Conservation (phyloP, 2,888 invertebrate genomes). For the Heteropelma amictum region DNA sequence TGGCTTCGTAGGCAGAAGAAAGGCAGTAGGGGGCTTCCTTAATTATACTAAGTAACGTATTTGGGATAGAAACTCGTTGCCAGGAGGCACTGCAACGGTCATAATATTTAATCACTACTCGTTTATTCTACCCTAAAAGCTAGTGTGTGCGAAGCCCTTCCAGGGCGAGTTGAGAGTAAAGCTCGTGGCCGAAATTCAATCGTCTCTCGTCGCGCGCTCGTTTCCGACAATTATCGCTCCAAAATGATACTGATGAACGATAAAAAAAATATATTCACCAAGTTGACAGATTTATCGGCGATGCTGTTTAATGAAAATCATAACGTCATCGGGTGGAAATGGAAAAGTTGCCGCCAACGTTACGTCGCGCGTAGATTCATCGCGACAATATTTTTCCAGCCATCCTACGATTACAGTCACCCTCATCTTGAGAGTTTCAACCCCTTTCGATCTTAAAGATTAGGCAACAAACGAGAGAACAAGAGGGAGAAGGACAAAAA, state of each 20-base stretch:
- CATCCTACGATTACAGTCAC: slow-evolving; percentile 42
- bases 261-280: not conserved
- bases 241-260: not conserved
- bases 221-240: not conserved
- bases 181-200: slow-evolving; percentile 66
- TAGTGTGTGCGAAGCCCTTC: slow-evolving; percentile 50
- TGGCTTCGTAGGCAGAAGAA: slow-evolving; percentile 30
- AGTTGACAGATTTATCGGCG: not conserved
- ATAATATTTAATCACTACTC: slow-evolving; percentile 78
- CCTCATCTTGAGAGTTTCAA: slow-evolving; percentile 62
- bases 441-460: slow-evolving; percentile 78
- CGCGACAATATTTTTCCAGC: slow-evolving; percentile 70
- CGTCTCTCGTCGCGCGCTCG: slow-evolving; percentile 40
- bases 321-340: not conserved
- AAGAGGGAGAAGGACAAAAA: slow-evolving; percentile 43
- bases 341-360: not conserved
- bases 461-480: slow-evolving; percentile 75
- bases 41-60: slow-evolving; percentile 77
- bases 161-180: slow-evolving; percentile 59
- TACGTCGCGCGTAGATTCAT: not conserved
- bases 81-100: slow-evolving; percentile 71
- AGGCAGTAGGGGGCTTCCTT: slow-evolving; percentile 67
- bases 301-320: not conserved
- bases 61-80: slow-evolving; percentile 65
- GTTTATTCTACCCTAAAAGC: slow-evolving; percentile 69